Conservation (phyloP, 2,797 vertebrate species). For the Rhynchotus rufescens region DNA sequence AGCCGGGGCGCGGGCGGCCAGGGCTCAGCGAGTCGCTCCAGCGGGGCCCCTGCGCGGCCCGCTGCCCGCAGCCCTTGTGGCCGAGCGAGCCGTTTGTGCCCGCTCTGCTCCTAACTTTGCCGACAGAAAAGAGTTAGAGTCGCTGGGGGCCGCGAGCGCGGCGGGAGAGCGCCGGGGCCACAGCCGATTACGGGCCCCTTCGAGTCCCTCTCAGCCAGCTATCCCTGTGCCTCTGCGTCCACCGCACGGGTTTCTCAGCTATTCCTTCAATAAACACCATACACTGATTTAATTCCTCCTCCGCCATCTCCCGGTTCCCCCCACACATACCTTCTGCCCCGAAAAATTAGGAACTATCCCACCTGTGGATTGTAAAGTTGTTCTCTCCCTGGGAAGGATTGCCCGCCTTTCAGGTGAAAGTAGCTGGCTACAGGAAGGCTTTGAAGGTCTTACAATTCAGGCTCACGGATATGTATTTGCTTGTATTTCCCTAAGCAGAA, state of each 20-base stretch:
- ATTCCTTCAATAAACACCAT: neutral
- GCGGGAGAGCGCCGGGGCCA: neutral
- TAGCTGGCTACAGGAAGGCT: neutral
- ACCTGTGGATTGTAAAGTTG: conserved; percentile 48
- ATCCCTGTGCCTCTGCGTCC: neutral
- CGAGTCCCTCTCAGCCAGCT: neutral
- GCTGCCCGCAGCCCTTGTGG: too few species aligned
- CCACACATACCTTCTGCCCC: too few species aligned
- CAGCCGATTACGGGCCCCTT: neutral
- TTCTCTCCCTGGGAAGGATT: conserved; percentile 6
- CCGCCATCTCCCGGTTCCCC: fast-evolving
- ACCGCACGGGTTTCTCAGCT: fast-evolving
- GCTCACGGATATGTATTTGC: neutral
- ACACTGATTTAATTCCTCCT: fast-evolving
- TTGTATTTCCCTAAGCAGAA: conserved; percentile 28
- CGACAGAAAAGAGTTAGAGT: neutral
- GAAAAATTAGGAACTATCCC: neutral
- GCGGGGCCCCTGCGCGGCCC: neutral
- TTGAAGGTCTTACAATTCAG: conserved; percentile 8
- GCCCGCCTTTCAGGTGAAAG: conserved; percentile 27
- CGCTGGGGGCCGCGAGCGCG: fast-evolving
- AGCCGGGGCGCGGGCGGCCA: neutral
- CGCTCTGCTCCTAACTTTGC: neutral
- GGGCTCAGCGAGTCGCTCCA: fast-evolving
- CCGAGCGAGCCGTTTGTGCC: too few species aligned